Base-by-base conservation (phyloP, 2,797 vertebrate species). In the Spea hammondii region DNA sequence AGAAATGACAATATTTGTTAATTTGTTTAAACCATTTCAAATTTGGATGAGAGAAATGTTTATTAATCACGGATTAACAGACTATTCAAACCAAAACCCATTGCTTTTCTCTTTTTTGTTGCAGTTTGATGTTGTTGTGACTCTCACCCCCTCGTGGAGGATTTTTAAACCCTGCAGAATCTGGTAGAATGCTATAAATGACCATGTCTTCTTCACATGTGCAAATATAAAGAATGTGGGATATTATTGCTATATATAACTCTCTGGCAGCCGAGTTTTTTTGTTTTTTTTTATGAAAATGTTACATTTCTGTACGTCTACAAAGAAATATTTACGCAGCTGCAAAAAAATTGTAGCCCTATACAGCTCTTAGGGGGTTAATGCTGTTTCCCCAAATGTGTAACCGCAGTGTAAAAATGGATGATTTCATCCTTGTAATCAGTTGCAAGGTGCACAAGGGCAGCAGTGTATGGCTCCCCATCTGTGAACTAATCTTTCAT, bases 401-500 rank as follows among this genome's bases (percentile, higher is more conserved):
- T 89, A 93, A 89, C 89, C 88, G 89, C 87, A 84, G 91, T 86
- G 84, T 84, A 85, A 92, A 93, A 92, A 92, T 89, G 92, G 94
- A 92, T 91, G 93, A 94, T 92, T 90, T 94, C 92, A 93, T 95
- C 94, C 94, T 94, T 95, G 93, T 96, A 96, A 98, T 98, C 96
- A 97, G 91, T 93, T 85, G 86, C 91, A 91, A 75, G 88, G 94
- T 94, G 93, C 94, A 96, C 87, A 85, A 95, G 95, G 95, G 91
- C 95, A 94, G 88, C 89, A 65, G 92, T 96, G 93, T 94, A 95
- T 85, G 80, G 94, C 93, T 94, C 92, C 94, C 96, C 95, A 94
- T 98, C 94, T 93, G 93, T 85, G 93, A 93, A 94, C 94, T 96
- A 96, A 96, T 97, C 97, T 98, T 98, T 97, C 94, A 98, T 97